Conservation (phyloP, 1,140 invertebrate genomes). For the Scaptomyza graminum region DNA sequence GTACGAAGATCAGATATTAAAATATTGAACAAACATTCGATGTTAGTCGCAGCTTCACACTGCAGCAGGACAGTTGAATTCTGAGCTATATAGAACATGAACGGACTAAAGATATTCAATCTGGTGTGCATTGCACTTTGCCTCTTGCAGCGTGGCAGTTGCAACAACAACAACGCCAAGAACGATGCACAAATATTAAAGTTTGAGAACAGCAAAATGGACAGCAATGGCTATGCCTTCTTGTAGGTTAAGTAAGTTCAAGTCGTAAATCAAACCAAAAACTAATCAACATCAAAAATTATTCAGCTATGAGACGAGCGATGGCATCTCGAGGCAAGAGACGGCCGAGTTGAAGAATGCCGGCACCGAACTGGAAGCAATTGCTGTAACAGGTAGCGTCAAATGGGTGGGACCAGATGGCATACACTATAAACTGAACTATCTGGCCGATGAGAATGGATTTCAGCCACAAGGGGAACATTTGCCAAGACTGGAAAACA, state of each 20-base stretch:
- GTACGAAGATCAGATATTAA: not conserved
- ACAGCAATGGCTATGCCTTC: conserved; percentile 79
- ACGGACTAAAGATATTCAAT: conserved; percentile 18
- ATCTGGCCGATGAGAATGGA: conserved; percentile 89
- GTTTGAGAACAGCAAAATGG: conserved; percentile 84
- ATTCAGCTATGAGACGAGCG: conserved; percentile 87
- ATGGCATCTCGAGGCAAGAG: conserved; percentile 88
- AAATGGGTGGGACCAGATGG: conserved; percentile 88
- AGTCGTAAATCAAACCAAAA: not conserved
- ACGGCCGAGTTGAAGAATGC: conserved; percentile 86
- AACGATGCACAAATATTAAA: conserved; percentile 83
- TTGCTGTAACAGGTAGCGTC: conserved; percentile 87
- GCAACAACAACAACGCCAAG: conserved; percentile 8
- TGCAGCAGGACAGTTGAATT: conserved; percentile 43
- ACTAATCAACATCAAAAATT: conserved; percentile 62
- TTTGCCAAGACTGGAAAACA: conserved; percentile 86
- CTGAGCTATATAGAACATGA: conserved; percentile 30
- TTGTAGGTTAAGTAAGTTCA: conserved; percentile 81
- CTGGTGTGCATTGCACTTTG: conserved; percentile 20
- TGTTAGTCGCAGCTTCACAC: conserved; percentile 44
- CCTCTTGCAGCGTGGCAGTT: conserved; percentile 4
- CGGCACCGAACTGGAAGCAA: conserved; percentile 83
- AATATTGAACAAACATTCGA: conserved; percentile 36
- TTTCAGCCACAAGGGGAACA: conserved; percentile 88
- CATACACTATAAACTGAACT: conserved; percentile 86